Evolutionary conservation across 2,888 invertebrate species (phyloP), one percentile per base, ranked within the genome.

Genomic region (Pantelozetes paolii): DNA sequence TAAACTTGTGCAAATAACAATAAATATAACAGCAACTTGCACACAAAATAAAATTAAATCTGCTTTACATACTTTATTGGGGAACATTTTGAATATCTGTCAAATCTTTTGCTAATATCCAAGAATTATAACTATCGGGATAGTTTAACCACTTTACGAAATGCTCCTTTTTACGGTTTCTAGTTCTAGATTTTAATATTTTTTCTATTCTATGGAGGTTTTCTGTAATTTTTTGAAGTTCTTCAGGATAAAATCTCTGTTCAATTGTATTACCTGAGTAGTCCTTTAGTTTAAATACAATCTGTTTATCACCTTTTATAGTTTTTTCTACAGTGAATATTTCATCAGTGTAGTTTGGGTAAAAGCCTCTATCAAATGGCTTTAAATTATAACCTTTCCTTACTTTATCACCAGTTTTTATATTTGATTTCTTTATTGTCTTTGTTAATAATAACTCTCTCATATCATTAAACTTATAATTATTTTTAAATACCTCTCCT

Each of bases 141-240:
- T 73, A 69, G 15, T 45, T 45, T 69, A 73, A 30, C 73, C 69
- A 73, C 54, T 73, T 73, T 5, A 73, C 69, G 13, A 69, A 69
- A 20, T 5, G 54, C 23, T 69, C 69, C n/a, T 9, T 73, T 45
- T 13, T 26, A 6, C 57, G 26, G 8, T 20, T 64, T 42, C 28
- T 45, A 9, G 18, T 50, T 26, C 67, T 11, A n/a, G 11, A 9
- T 67, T n/a, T 28, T 0, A 73, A 2, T 2, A 73, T 28, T 32
- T 45, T 64, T 20, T 73, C 73, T 11, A 73, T 30, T 32, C 57
- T 28, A 32, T 67, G 48, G 13, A 64, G 13, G 9, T 62, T 32
- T 26, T 45, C 50, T 3, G 26, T 30, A 6, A 73, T 67, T 45
- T 40, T 64, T n/a, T 36, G 42, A 9, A 73, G 15, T 23, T 73